Base-by-base conservation (phyloP, 2,113 vertebrate species). In the Heterochromis multidens region DNA sequence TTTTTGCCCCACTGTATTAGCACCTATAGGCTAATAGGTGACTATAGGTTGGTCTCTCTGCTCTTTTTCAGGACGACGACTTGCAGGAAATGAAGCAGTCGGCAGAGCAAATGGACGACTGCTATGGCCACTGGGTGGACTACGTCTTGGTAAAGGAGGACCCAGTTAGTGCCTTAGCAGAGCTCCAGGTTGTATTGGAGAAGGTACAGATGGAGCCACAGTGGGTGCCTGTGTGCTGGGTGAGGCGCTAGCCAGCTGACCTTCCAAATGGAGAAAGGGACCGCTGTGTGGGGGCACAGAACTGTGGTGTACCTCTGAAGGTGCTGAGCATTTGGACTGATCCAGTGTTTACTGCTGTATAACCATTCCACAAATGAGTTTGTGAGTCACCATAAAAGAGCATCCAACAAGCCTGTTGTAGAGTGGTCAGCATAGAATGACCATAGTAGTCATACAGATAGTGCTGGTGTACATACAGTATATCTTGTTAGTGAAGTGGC, bases 171-270 rank as follows among this genome's bases (percentile, higher is more conserved):
- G 96, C 97, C 4, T 96, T 92, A 79, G 92, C 88, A 49, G 97
- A 99, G 90, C 96, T 99, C 74, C 97, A 94, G 92, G 91, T 29
- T 4, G 87, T 97, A 27, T 80, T 99, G 62, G 97, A 98, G 85
- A 96, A 94, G 84, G 92, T 98, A 54, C 96, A 93, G 87, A 96
- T 82, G 80, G 97, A 98, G 86, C 89, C 95, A 0, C 96, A 97
- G 87, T 99, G 98, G 98, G 97, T 99, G 67, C 98, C 98, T 40
- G 87, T 97, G 63, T 95, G 52, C 91, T 99, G 98, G 98, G 94
- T 97, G 59, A 96, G 96, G 88, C 95, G 94, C 88, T 97, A 92
- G 83, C 63, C 57, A 8, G 3, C 40, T 37, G 40, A 57, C 7
- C 37, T 43, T 79, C 21, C 58, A 19, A 31, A 31, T 21, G 31